phyloP scores from a whole-genome alignment of 2,888 invertebrate species.

The Diachrysia chrysitis region DNA sequence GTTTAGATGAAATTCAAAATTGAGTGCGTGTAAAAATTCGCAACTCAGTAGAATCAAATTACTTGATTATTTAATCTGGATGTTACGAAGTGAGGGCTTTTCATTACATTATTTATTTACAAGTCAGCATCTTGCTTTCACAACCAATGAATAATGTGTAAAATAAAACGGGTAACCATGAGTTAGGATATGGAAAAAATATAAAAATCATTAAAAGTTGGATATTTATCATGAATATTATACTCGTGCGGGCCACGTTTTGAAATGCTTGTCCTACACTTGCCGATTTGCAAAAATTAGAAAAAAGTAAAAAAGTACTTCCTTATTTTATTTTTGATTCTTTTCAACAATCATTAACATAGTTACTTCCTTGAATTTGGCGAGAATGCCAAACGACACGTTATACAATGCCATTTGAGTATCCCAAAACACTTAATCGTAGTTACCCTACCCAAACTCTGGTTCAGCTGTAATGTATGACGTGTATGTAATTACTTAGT shows the following conservation, averaged over 20 bases:
- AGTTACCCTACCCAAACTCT: slow-evolving; percentile 60
- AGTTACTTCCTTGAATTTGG: too few relatives aligned
- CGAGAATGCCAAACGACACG: too few relatives aligned
- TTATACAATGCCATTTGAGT: slow-evolving; percentile 3
- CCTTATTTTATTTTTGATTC: too few relatives aligned
- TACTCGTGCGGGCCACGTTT: too few relatives aligned
- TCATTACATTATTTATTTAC: slow-evolving; percentile 76
- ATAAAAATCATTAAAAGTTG: neutral
- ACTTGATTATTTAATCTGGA: slow-evolving; percentile 58
- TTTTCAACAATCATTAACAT: too few relatives aligned
- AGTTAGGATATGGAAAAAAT: neutral
- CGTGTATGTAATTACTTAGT: slow-evolving; percentile 87
- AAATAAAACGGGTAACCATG: slow-evolving; percentile 63
- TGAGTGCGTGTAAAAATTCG: slow-evolving; percentile 11
- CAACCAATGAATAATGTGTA: slow-evolving; percentile 64
- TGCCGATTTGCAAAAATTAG: too few relatives aligned
- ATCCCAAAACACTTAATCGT: slow-evolving; percentile 32
- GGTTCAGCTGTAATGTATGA: slow-evolving; percentile 76
- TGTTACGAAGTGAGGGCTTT: slow-evolving; percentile 64
- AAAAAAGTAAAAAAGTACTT: too few relatives aligned
- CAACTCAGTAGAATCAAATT: slow-evolving; percentile 50
- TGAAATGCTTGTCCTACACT: too few relatives aligned
- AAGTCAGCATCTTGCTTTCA: slow-evolving; percentile 73
- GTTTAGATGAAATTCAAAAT: slow-evolving; percentile 26
- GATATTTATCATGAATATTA: too few relatives aligned